These are phyloP conservation scores for Pelvicachromis taeniatus DNA, from an alignment of 2,113 vertebrate species.

Conservation along the genomic window DNA sequence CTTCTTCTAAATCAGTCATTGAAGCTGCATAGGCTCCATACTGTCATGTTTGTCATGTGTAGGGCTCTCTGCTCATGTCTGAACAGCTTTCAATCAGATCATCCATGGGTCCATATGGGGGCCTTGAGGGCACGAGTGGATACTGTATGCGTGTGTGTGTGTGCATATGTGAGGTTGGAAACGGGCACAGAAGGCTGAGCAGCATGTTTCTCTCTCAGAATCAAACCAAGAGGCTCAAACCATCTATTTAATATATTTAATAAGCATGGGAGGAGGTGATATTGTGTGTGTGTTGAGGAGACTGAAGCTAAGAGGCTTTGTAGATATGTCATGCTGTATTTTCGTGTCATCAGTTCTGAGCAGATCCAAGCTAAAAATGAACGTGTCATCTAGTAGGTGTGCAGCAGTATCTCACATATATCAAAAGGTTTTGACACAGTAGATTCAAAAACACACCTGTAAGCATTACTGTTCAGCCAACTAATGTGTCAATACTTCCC, in stretches of 20 bases:
- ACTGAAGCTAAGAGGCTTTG: not conserved
- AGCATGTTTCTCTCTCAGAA: conserved; percentile 15
- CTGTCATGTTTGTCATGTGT: not conserved
- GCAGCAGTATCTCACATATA: not conserved
- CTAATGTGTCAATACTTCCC: not conserved
- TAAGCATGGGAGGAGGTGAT: not conserved
- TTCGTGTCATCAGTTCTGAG: not conserved
- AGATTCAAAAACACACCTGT: too few relatives aligned
- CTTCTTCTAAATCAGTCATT: not conserved
- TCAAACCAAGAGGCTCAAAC: not conserved
- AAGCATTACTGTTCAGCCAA: not conserved
- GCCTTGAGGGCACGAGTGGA: not conserved
- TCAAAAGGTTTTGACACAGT: not conserved
- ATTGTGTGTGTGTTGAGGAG: not conserved
- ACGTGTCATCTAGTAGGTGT: not conserved
- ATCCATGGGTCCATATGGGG: conserved; percentile 32
- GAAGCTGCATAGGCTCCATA: not conserved
- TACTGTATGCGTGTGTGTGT: not conserved
- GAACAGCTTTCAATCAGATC: conserved; percentile 7
- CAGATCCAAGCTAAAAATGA: not conserved
- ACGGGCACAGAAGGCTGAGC: conserved; percentile 26
- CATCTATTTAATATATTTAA: conserved; percentile 12
- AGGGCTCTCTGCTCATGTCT: not conserved
- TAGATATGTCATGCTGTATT: not conserved
- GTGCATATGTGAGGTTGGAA: not conserved